Evolutionary conservation across 2,113 vertebrate genomes (phyloP).

Genomic region (Hippocampus guttulatus): DNA sequence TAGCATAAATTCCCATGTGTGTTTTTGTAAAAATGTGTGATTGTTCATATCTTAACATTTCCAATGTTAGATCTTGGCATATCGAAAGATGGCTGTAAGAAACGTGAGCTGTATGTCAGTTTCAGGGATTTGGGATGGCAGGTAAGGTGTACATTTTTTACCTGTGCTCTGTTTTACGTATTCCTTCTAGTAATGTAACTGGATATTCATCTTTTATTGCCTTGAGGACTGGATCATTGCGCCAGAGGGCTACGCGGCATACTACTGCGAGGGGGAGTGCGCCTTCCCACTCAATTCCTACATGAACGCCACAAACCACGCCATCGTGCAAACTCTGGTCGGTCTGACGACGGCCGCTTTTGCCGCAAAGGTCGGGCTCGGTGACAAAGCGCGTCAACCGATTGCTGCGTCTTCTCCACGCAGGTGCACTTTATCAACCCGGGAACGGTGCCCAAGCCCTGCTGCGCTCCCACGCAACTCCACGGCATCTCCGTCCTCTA

Average conservation of each 20-base stretch:
- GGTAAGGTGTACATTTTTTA: constrained; percentile 68
- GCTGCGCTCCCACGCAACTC: constrained; percentile 95
- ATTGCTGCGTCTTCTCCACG: constrained; percentile 15
- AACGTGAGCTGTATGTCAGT: constrained; percentile 95
- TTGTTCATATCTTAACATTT: constrained; percentile 1
- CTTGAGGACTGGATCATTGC: constrained; percentile 96
- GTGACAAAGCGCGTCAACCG: background rate
- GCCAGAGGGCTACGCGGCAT: constrained; percentile 91
- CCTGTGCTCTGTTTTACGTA: background rate
- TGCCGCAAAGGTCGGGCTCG: background rate
- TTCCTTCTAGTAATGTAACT: background rate
- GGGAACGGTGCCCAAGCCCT: constrained; percentile 90
- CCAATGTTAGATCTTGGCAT: constrained; percentile 80
- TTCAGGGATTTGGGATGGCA: constrained; percentile 98
- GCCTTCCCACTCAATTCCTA: constrained; percentile 95
- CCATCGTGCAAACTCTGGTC: constrained; percentile 97
- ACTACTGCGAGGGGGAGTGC: constrained; percentile 96
- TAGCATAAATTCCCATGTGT: background rate
- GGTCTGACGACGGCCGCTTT: constrained; percentile 46
- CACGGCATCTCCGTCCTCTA: constrained; percentile 96
- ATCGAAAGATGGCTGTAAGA: constrained; percentile 92
- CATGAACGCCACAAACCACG: constrained; percentile 98
- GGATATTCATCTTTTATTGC: constrained; percentile 2
- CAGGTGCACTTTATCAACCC: constrained; percentile 98
- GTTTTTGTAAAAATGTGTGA: background rate